Base-by-base conservation (phyloP, 2,888 invertebrate species). In the Ectobius pallidus region DNA sequence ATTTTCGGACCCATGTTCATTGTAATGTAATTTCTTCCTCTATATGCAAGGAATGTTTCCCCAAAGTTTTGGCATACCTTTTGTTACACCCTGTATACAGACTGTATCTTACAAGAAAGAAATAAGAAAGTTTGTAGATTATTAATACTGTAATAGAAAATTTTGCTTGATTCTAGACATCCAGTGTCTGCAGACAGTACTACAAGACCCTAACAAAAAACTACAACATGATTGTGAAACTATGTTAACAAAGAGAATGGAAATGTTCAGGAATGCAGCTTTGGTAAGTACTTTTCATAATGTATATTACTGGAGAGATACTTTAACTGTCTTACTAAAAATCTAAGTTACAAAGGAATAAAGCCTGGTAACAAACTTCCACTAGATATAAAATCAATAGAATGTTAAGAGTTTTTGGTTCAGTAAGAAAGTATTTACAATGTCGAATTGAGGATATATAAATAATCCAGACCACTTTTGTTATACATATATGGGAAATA, bases 261-360 rank as follows among this genome's bases (percentile, higher is more conserved):
- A 95, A 85, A 94, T 98, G 94, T 97, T 96, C 83, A 91, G 89
- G 83, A 92, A 92, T 85, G 95, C 96, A 22, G 93, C 91, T 55
- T 61, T 74, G 82, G 82, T 72, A 81, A 61, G 77, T 77, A 20
- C 30, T 25, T 18, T 42, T 30, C 58, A 27, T 7, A 16, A 65
- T 11, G 14, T 61, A 39, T 68, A 39, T 80, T 83, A 84, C 83
- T n/a, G n/a, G n/a, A n/a, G n/a, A n/a, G n/a, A n/a, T n/a, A n/a
- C 79, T 74, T 71, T 49, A 70, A 44, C 62, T 68, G 52, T 73
- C 68, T 76, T 70, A 73, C 42, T 75, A 14, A 9, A 25, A 11
- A 14, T 9, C 7, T 58, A 22, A 20, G 11, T 52, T 3, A 52
- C 22, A 20, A 11, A 25, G 20, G 14, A 1, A 14, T 6, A 9